Evolutionary conservation across 2,797 vertebrate species (phyloP), one percentile per base, ranked within the genome.

Genomic region (Arrhamphus sclerolepis): DNA sequence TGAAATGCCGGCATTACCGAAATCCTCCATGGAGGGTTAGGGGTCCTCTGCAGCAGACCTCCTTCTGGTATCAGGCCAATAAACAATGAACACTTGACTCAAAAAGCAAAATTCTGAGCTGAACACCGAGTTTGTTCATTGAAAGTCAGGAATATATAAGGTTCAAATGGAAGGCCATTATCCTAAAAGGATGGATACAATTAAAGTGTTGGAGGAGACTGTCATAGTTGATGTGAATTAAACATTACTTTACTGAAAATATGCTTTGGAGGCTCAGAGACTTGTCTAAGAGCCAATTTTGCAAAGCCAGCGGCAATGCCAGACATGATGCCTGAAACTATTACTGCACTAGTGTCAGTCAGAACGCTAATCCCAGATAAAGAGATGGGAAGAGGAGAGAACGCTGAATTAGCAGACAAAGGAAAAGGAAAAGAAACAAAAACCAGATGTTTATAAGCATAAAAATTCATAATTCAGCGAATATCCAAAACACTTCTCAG

Each of bases 251-350:
- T 8, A 40, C 26, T 18, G 26, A 52, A 55, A 55, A 57, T 50
- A 38, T 47, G 31, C 44, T 0, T 6, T 11, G 10, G 46, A 64
- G 52, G 48, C 40, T 11, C 10, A 13, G 41, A 20, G 7, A 41
- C 34, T 56, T 78, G 66, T 74, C 46, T 19, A 49, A 43, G 53
- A 67, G 66, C 50, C 71, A 79, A 51, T 41, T 66, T 63, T 75
- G 40, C 11, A 17, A 67, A 6, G n/a, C 61, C 24, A 47, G 61
- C 34, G 66, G 72, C 67, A 56, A 76, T 16, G 19, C 31, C 38
- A 61, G 52, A 50, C 31, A 46, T 57, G 56, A 51, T 56, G 68
- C 50, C 42, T 59, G 26, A 31, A 42, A 53, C 22, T 38, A 38
- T 38, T 22, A 44, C 40, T 46, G 52, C 38, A 38, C 58, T 13